Base-by-base conservation (phyloP, 1,140 invertebrate genomes). In the Coptotermes formosanus region DNA sequence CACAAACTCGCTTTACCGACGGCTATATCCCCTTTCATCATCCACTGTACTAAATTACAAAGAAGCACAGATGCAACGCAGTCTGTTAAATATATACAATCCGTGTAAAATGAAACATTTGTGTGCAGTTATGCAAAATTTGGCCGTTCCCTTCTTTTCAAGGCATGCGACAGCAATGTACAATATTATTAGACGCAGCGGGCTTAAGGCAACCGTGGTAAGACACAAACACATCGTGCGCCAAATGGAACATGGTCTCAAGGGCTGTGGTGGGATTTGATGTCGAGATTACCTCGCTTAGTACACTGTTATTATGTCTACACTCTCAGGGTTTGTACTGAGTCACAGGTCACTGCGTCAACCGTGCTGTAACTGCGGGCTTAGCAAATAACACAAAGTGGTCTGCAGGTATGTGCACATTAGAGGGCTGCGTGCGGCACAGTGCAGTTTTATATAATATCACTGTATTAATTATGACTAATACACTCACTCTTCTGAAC, bases 211-310 rank as follows among this genome's bases (percentile, higher is more conserved):
- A 30, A 75, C 48, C 1, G 9, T 48, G 1, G 59, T 25, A 64
- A 64, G 59, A n/a, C 59, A 64, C 59, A 64, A n/a, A 64, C 64
- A n/a, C 25, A 75, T 75, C 30, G n/a, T 75, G 14, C 64, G 64
- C 64, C 64, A 75, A 75, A 75, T 75, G 64, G 25, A 75, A 75
- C 64, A 75, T 7, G 64, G 64, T 75, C 25, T 75, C 25, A 75
- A 75, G 25, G 64, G 64, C 64, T 75, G 64, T 75, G 64, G 25
- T 8, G 64, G 64, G 64, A 75, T 75, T 75, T 75, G 25, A 75
- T 75, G 64, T 75, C n/a, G 64, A 75, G 64, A 75, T 75, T 75
- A 75, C 64, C n/a, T 75, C n/a, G 25, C n/a, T 75, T 75, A 75
- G 64, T 75, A 16, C 64, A 75, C 25, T 30, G n/a, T 30, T 30